phyloP scores from a whole-genome alignment of 2,888 invertebrate genomes.

The Embidobia sp. region DNA sequence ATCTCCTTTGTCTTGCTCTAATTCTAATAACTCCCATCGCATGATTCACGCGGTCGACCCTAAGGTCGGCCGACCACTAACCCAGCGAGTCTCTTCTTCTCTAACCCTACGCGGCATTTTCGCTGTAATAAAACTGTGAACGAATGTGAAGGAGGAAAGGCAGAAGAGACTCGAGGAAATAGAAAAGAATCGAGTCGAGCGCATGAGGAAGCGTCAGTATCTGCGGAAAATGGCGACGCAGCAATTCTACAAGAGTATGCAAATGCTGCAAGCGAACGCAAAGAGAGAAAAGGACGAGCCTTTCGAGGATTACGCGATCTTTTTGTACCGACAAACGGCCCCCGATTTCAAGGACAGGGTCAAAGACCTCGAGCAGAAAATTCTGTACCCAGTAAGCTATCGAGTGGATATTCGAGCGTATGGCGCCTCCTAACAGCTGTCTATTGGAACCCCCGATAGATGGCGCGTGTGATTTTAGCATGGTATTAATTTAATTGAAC shows the following conservation, averaged over 20 bases:
- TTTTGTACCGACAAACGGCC: slow-evolving; percentile 92
- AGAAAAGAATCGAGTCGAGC: slow-evolving; percentile 85
- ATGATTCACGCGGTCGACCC: neutral
- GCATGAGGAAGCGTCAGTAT: slow-evolving; percentile 85
- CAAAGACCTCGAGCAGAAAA: slow-evolving; percentile 89
- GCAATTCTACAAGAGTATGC: slow-evolving; percentile 92
- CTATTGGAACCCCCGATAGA: no score
- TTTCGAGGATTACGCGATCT: slow-evolving; percentile 92
- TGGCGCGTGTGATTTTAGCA: no score
- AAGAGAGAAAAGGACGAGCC: slow-evolving; percentile 85
- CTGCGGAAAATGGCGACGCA: slow-evolving; percentile 89
- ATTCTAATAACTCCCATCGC: slow-evolving; percentile 2
- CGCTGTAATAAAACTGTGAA: slow-evolving; percentile 51
- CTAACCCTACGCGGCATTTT: slow-evolving; percentile 4
- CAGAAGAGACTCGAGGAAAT: slow-evolving; percentile 89
- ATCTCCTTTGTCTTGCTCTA: neutral
- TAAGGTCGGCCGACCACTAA: neutral
- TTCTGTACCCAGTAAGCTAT: slow-evolving; percentile 87
- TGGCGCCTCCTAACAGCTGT: neutral
- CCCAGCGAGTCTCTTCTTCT: neutral
- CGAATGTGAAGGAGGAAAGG: slow-evolving; percentile 85
- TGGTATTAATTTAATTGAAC: no score
- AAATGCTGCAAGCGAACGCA: slow-evolving; percentile 91
- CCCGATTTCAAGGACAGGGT: slow-evolving; percentile 93
- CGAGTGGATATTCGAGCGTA: neutral